phyloP scores from a whole-genome alignment of 2,113 vertebrate genomes.

The Nibea albiflora region DNA sequence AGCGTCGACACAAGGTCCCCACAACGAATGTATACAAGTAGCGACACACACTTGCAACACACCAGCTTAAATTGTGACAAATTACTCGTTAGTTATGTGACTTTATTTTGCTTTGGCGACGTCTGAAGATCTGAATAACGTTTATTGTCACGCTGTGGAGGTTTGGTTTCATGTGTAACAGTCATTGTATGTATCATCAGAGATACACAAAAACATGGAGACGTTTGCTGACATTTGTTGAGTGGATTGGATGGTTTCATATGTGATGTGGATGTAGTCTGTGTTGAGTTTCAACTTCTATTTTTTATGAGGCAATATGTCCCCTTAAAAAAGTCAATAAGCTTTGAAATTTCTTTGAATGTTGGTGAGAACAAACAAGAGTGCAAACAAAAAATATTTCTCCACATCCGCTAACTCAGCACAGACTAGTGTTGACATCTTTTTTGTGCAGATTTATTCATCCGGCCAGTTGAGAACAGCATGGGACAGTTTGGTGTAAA shows the following conservation, averaged over 20 bases:
- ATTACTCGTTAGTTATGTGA: neutral
- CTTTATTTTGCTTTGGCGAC: neutral
- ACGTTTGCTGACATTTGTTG: no score
- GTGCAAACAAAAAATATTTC: neutral
- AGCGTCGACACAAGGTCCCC: no score
- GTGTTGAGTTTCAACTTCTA: neutral
- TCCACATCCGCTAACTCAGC: neutral
- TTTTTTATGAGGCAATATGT: neutral
- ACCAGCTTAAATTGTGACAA: neutral
- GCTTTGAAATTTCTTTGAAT: no score
- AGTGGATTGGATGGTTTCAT: neutral
- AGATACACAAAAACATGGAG: no score
- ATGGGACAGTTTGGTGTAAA: slow-evolving; percentile 33
- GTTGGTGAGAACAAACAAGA: no score
- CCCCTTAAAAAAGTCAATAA: no score
- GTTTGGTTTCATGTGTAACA: neutral
- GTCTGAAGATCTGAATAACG: no score
- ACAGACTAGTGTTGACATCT: neutral
- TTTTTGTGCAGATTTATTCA: neutral
- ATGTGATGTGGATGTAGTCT: neutral
- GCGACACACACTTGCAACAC: neutral
- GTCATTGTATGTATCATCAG: neutral
- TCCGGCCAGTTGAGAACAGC: slow-evolving; percentile 6
- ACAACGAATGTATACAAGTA: no score
- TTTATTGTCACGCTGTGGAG: neutral